Conservation (phyloP, 1,140 invertebrate species). For the Antheraea pernyi region DNA sequence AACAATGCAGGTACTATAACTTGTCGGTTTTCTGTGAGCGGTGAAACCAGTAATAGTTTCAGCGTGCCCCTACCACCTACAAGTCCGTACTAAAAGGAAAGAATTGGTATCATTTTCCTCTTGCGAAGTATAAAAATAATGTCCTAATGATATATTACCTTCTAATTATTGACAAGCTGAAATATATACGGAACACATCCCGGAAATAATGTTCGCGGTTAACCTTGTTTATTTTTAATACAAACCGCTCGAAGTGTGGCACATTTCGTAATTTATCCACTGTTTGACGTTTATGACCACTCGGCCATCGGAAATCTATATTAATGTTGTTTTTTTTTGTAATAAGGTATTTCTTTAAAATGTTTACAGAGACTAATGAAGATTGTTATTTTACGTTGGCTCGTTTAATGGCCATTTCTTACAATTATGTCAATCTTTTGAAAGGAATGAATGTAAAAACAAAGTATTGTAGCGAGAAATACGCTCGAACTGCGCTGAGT, state of each 20-base stretch:
- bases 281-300: constrained; percentile 16
- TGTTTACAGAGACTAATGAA: neutral
- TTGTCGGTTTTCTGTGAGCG: no score
- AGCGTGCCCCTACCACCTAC: no score
- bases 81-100: no score
- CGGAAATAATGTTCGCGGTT: neutral
- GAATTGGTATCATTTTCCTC: no score
- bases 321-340: neutral
- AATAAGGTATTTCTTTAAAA: neutral
- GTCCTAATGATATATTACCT: neutral
- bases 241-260: neutral
- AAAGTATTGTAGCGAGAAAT: no score
- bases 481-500: no score
- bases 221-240: constrained; percentile 6
- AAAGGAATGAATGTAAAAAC: no score
- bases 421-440: neutral
- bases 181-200: constrained; percentile 2
- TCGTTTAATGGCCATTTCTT: neutral
- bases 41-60: no score
- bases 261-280: constrained; percentile 3
- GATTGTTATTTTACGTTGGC: neutral
- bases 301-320: constrained; percentile 8
- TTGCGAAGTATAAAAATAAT: no score
- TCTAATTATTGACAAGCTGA: neutral
- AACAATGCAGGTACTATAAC: no score